Evolutionary conservation across 2,888 invertebrate species (phyloP), one percentile per base, ranked within the genome.

Genomic region (Calliopum simillimum): DNA sequence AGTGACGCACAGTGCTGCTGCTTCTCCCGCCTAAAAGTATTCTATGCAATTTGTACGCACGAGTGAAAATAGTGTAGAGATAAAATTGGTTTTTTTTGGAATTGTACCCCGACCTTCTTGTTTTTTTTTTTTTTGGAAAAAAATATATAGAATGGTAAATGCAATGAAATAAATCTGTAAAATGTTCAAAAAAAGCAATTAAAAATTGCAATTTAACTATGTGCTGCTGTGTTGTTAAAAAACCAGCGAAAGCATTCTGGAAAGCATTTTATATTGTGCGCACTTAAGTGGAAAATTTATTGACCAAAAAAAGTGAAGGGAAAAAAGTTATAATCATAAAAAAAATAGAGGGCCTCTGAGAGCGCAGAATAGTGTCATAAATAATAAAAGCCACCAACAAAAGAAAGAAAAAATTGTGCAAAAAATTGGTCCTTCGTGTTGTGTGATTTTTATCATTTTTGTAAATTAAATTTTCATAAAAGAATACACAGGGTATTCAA

Each of bases 341-440:
- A 44, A 11, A 19, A 46, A 56, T 43, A 14, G 16, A 61, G 55
- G 43, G 4, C 53, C 23, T 33, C 64, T 55, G 55, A 65, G 55
- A 65, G 55, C 55, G 53, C 65, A 44, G 41, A 53, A 21, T 43
- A 46, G 47, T 44, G 44, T 33, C 1, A 5, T 68, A 64, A 69
- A 72, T 72, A 64, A 67, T 72, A 74, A 69, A 49, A 68, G 69
- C 19, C 44, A 70, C 19, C 44, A 70, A 61, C 56, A 21, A 47
- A 19, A 56, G 19, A 53, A 21, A 33, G 8, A 5, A 33, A 0
- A 33, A 33, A 33, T 33, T 21, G 11, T n/a, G 46, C 46, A 44
- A 43, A 59, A 59, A 59, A 16, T 14, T 21, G 43, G 59, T 49
- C 65, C 49, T 23, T 13, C 44, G 16, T 56, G 43, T 46, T 58